Evolutionary conservation across 2,888 invertebrate genomes (phyloP).

Genomic region (Ormyrus labotus): DNA sequence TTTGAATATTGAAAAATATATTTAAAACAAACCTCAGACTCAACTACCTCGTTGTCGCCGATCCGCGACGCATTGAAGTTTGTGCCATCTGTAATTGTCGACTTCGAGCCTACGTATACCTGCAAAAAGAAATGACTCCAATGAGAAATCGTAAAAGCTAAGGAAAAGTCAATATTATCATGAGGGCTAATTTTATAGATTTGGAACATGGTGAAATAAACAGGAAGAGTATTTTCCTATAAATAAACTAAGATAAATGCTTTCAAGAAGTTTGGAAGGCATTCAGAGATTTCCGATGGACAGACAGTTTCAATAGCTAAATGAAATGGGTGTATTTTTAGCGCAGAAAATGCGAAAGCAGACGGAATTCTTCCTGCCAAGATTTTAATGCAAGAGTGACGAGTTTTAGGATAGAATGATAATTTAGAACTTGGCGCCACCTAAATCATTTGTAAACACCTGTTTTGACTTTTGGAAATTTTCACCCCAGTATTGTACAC

Average conservation of each 20-base stretch:
- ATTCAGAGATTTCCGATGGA: slow-evolving; percentile 49
- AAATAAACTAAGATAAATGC: slow-evolving; percentile 54
- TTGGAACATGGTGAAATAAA: slow-evolving; percentile 10
- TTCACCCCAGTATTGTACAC: background rate
- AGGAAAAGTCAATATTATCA: background rate
- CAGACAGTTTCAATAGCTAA: slow-evolving; percentile 37
- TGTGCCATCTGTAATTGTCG: slow-evolving; percentile 70
- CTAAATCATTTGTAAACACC: slow-evolving; percentile 27
- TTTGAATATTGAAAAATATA: no score
- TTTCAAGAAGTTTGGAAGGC: slow-evolving; percentile 43
- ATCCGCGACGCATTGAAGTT: slow-evolving; percentile 69
- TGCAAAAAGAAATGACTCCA: slow-evolving; percentile 57
- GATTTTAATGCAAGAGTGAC: slow-evolving; percentile 34
- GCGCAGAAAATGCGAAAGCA: slow-evolving; percentile 34
- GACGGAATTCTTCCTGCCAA: slow-evolving; percentile 36
- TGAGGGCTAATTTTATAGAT: slow-evolving; percentile 3
- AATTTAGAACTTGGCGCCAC: slow-evolving; percentile 47
- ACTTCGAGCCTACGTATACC: slow-evolving; percentile 74
- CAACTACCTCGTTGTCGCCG: slow-evolving; percentile 69
- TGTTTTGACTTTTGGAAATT: slow-evolving; percentile 28
- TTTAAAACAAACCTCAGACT: slow-evolving; percentile 52
- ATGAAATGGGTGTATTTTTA: slow-evolving; percentile 44
- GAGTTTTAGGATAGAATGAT: slow-evolving; percentile 4
- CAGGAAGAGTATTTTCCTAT: slow-evolving; percentile 47
- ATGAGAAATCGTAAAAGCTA: background rate